Base-by-base conservation (phyloP, 2,113 vertebrate species). In the Dasyprocta punctata region DNA sequence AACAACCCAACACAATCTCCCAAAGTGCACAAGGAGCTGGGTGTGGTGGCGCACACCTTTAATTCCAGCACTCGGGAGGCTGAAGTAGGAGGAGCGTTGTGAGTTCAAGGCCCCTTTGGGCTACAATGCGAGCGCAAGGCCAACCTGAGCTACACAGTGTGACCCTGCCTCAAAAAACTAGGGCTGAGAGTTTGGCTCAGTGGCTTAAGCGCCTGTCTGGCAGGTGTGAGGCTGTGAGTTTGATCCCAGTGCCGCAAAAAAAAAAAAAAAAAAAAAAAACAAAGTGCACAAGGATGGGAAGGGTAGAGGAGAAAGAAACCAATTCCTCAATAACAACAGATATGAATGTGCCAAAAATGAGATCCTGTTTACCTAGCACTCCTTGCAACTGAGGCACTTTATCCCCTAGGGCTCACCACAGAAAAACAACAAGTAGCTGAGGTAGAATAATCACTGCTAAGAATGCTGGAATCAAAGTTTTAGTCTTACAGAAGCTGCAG, bases 361-460 rank as follows among this genome's bases (percentile, higher is more conserved):
- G 54, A 84, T 58, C 12, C 49, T 10, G 0, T 58, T 83, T 61
- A 92, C 8, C 4, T 38, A 89, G 56, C 52, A 33, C 33, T 75
- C 80, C 63, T 60, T 11, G 33, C 28, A 65, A 56, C 69, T 71
- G 26, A 92, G 52, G 61, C 61, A 83, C 60, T 47, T 16, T n/a
- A 56, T 49, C 38, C 67, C 44, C 17, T 9, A 69, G 52, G n/a
- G 19, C 33, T 89, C 63, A 67, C 30, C 38, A 63, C 9, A 20
- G 36, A 93, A 92, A 94, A 96, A 77, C 58, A 54, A 56, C 58
- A 54, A 56, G 11, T 61, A 60, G 61, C 38, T 30, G 75, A 81
- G 60, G 86, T 78, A n/a, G 86, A 92, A 44, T 41, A 86, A n/a
- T 90, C 65, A 69, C n/a, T 69, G 60, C 77, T 78, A 77, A 91